These are phyloP conservation scores for Rhincodon typus DNA, from an alignment of 2,797 vertebrate genomes.

Conservation along the genomic window DNA sequence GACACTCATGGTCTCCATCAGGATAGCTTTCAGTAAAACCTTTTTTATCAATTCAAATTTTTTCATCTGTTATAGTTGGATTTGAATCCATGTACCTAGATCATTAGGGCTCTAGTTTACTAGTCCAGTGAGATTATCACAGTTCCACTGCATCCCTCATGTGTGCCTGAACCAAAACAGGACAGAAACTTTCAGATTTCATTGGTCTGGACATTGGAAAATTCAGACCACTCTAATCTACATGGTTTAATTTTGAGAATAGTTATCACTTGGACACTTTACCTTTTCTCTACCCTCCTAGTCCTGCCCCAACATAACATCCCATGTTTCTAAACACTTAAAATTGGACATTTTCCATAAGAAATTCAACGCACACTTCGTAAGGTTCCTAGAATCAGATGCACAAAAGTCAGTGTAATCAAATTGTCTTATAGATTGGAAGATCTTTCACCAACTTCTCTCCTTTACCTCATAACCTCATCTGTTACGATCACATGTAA, in stretches of 20 bases:
- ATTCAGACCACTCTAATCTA: neutral
- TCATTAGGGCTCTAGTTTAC: no score
- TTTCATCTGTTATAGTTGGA: no score
- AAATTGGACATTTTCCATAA: neutral
- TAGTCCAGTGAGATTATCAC: no score
- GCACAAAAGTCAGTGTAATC: neutral
- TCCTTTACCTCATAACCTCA: neutral
- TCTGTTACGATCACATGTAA: neutral
- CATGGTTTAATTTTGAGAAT: neutral
- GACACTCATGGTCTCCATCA: no score
- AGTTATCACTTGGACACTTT: no score
- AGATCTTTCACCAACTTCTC: no score
- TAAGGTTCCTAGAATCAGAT: neutral
- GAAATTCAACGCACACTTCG: neutral
- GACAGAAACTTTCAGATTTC: no score
- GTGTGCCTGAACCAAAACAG: no score
- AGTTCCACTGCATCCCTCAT: no score
- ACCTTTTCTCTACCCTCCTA: neutral
- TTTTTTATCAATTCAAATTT: no score
- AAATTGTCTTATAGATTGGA: neutral
- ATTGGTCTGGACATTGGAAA: neutral
- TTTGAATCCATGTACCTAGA: no score
- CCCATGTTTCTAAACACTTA: neutral
- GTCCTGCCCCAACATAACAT: neutral
- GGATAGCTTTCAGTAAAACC: no score